Evolutionary conservation across 2,113 vertebrate genomes (phyloP).

Genomic region (Chloropsis cyanopogon): DNA sequence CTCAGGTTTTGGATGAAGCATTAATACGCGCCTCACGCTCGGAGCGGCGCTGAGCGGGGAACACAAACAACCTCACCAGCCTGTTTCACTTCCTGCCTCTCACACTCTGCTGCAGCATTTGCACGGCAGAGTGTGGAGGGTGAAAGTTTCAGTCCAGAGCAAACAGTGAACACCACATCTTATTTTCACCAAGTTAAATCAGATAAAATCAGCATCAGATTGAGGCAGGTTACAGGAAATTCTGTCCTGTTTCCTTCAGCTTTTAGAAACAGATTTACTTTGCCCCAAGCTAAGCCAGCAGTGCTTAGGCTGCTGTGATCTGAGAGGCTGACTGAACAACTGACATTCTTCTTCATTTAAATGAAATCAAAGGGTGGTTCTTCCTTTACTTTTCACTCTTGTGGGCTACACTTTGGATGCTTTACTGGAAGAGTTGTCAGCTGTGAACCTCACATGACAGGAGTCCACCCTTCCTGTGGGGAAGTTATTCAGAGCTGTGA

Average conservation of each 20-base stretch:
- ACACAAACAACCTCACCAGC: conserved; percentile 3
- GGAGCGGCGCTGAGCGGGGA: neutral
- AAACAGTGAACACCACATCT: neutral
- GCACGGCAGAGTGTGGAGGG: accelerated
- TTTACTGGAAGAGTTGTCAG: conserved; percentile 59
- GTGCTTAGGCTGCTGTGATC: neutral
- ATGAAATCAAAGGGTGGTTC: conserved; percentile 21
- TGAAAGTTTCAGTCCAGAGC: neutral
- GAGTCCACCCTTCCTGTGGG: conserved; percentile 63
- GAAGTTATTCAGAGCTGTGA: conserved; percentile 65
- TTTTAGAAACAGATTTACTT: conserved; percentile 7
- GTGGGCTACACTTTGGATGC: neutral
- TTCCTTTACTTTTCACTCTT: conserved; percentile 31
- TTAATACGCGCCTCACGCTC: neutral
- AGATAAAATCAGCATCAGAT: neutral
- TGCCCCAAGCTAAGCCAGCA: neutral
- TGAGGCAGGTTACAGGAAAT: neutral
- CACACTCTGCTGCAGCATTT: neutral
- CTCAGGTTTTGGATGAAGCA: neutral
- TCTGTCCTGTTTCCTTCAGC: neutral
- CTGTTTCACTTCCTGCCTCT: conserved; percentile 59
- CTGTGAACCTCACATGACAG: conserved; percentile 41
- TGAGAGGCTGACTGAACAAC: neutral
- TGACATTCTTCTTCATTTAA: conserved; percentile 23
- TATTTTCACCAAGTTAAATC: neutral